phyloP scores from a whole-genome alignment of 1,140 invertebrate species.

The Trichoplusia ni region DNA sequence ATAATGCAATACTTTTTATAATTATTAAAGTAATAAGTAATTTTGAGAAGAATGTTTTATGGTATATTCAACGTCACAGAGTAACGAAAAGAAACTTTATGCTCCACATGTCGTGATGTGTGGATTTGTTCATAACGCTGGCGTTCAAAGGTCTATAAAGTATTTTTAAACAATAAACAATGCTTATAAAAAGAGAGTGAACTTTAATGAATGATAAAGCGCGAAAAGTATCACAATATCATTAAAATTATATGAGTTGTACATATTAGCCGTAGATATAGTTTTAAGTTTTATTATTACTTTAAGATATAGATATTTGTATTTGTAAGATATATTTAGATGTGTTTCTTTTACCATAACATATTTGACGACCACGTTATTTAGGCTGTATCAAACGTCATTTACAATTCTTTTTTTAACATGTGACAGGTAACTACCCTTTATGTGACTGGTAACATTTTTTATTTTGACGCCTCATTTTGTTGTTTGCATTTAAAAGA shows the following conservation, averaged over 20 bases:
- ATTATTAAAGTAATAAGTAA: constrained; percentile 13
- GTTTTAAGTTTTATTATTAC: constrained; percentile 53
- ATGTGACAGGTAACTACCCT: too few relatives aligned
- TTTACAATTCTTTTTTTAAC: too few relatives aligned
- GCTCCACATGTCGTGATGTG: not conserved
- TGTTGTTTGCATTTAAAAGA: too few relatives aligned
- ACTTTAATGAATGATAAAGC: constrained; percentile 19
- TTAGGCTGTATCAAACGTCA: constrained; percentile 41
- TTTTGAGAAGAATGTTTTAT: constrained; percentile 25
- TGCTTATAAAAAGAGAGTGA: constrained; percentile 21
- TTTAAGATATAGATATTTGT: constrained; percentile 59
- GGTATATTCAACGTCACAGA: not conserved
- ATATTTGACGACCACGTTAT: constrained; percentile 50
- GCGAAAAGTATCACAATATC: constrained; percentile 60
- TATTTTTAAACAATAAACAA: constrained; percentile 2
- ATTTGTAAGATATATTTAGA: constrained; percentile 70
- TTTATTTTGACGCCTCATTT: too few relatives aligned
- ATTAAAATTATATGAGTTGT: constrained; percentile 55
- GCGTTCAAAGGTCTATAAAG: constrained; percentile 6
- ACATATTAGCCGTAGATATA: constrained; percentile 57
- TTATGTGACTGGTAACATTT: too few relatives aligned
- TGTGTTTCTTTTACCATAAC: constrained; percentile 68
- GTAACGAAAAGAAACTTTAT: too few relatives aligned
- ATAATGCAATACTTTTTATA: constrained; percentile 19
- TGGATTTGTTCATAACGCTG: constrained; percentile 9